Percentiles rank a stretch among this genome's conserved stretches.
phyloP scores from a whole-genome alignment of 2,797 vertebrate species.

The Hypotaenidia philippensis region DNA sequence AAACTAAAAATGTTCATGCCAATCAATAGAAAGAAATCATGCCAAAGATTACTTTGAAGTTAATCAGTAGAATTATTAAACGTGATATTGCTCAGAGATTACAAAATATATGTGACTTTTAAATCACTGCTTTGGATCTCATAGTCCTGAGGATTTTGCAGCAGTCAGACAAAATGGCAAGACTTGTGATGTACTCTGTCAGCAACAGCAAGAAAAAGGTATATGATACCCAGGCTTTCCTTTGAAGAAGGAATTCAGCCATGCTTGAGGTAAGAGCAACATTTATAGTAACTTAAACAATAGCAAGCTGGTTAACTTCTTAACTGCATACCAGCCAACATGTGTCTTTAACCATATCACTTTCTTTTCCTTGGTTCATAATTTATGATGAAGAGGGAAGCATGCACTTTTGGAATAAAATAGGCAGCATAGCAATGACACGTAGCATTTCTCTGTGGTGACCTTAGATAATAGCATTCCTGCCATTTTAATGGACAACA shows the following conservation, averaged over 20 bases:
- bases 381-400: background rate
- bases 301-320: background rate
- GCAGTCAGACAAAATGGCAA: background rate
- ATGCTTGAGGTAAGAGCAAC: background rate
- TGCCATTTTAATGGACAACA: background rate
- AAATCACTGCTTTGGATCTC: background rate
- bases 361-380: background rate
- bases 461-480: background rate
- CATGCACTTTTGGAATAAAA: background rate
- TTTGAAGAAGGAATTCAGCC: background rate
- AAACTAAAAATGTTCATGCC: background rate
- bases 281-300: background rate
- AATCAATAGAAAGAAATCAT: background rate
- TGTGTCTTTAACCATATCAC: background rate
- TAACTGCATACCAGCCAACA: background rate
- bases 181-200: background rate
- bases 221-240: background rate
- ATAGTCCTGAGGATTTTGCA: background rate
- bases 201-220: background rate
- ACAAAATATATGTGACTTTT: background rate
- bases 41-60: background rate
- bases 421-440: background rate
- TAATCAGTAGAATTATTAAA: background rate
- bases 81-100: background rate
- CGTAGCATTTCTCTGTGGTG: background rate